Percentiles rank a stretch among this genome's conserved stretches.
Conservation (phyloP, 2,797 vertebrate species). For the Lepilemur ruficaudatus region DNA sequence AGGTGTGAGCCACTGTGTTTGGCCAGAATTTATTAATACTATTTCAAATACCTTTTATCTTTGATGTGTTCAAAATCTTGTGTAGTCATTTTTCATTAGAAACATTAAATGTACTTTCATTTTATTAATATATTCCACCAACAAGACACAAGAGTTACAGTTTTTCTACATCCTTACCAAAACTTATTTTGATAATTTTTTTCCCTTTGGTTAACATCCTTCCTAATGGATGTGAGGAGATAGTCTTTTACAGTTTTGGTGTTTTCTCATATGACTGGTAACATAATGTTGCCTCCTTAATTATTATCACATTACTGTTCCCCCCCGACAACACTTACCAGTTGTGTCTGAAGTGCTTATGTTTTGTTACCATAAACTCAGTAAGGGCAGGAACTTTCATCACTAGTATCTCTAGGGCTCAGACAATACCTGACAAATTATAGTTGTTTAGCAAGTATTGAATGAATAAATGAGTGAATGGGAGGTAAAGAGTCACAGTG, state of each 20-base stretch:
- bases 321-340: background rate
- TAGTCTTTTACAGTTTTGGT: slow-evolving; percentile 26
- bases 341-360: background rate
- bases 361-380: background rate
- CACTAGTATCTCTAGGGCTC: background rate
- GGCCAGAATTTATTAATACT: background rate
- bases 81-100: slow-evolving; percentile 31
- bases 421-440: background rate
- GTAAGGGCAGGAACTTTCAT: background rate
- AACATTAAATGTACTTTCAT: slow-evolving; percentile 20
- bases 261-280: slow-evolving; percentile 2
- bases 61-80: slow-evolving; percentile 14
- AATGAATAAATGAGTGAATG: background rate
- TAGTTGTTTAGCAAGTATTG: slow-evolving; percentile 13
- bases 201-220: background rate
- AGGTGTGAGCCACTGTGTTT: too few species aligned
- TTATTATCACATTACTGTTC: background rate
- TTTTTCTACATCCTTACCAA: background rate
- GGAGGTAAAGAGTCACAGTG: background rate
- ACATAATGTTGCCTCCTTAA: background rate
- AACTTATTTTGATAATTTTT: background rate
- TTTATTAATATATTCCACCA: background rate
- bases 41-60: slow-evolving; percentile 28
- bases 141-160: background rate
- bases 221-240: background rate